Evolutionary conservation across 2,113 vertebrate species (phyloP).

Genomic region (Poeciliopsis prolifica): DNA sequence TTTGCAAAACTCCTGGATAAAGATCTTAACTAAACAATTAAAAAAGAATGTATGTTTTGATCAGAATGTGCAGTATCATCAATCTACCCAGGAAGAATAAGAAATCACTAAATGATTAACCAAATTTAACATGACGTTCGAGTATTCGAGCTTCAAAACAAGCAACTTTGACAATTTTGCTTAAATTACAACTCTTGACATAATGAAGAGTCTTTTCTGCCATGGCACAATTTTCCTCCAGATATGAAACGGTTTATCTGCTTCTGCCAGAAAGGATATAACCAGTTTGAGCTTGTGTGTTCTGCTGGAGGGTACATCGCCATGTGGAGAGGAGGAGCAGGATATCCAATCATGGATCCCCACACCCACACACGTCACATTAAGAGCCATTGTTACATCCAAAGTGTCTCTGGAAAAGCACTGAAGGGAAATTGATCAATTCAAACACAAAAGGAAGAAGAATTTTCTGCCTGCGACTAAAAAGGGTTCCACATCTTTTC

Average conservation of each 20-base stretch:
- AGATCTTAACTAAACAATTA: too few species aligned
- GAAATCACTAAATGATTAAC: too few species aligned
- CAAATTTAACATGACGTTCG: too few species aligned
- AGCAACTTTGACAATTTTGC: too few species aligned
- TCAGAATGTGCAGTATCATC: too few species aligned
- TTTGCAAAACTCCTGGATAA: too few species aligned
- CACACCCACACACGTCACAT: neutral
- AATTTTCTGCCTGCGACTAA: neutral
- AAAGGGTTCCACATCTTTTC: neutral
- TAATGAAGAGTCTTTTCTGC: neutral
- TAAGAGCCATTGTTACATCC: neutral
- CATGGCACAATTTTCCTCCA: neutral
- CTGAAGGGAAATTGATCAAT: neutral
- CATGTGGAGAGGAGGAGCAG: slow-evolving; percentile 34
- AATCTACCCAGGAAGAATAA: too few species aligned
- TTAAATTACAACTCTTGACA: neutral
- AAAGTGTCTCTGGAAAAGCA: neutral
- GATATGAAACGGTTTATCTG: neutral
- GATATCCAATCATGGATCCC: neutral
- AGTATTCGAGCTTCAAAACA: too few species aligned
- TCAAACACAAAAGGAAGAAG: neutral
- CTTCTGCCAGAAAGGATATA: neutral
- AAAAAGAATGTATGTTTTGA: too few species aligned
- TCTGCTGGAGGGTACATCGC: slow-evolving; percentile 10
- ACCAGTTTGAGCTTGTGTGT: slow-evolving; percentile 1